Conservation (phyloP, 1,140 invertebrate species). For the Bombus impatiens region DNA sequence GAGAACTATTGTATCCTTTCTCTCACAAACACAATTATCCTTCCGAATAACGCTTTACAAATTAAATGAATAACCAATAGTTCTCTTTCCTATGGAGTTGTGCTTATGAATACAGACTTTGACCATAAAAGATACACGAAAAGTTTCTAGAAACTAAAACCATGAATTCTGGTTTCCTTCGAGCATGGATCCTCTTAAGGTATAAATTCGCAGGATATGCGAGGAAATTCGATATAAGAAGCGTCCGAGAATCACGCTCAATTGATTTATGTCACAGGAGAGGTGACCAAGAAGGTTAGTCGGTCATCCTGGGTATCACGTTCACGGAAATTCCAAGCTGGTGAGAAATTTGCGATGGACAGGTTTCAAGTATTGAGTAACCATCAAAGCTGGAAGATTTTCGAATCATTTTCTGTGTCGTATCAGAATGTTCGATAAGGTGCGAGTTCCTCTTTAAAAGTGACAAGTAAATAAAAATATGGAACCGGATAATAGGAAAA, state of each 20-base stretch:
- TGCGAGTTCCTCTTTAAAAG: background rate
- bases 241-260: background rate
- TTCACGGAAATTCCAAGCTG: slow-evolving; percentile 17
- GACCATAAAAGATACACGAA: background rate
- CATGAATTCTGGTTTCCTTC: background rate
- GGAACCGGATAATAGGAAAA: too few species aligned
- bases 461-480: too few species aligned
- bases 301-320: background rate
- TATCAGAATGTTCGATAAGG: background rate
- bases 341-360: background rate
- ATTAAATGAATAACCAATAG: background rate
- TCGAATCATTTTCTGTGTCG: background rate
- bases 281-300: background rate
- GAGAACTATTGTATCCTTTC: too few species aligned
- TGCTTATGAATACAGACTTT: too few species aligned
- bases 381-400: background rate
- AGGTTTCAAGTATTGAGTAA: background rate
- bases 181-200: background rate
- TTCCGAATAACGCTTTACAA: too few species aligned
- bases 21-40: too few species aligned
- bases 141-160: too few species aligned
- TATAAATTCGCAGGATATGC: background rate
- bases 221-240: slow-evolving; percentile 19
- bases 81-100: background rate
- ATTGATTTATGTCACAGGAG: slow-evolving; percentile 12